These are phyloP conservation scores for Epirrita christyi DNA, from an alignment of 2,888 invertebrate genomes.

Conservation along the genomic window DNA sequence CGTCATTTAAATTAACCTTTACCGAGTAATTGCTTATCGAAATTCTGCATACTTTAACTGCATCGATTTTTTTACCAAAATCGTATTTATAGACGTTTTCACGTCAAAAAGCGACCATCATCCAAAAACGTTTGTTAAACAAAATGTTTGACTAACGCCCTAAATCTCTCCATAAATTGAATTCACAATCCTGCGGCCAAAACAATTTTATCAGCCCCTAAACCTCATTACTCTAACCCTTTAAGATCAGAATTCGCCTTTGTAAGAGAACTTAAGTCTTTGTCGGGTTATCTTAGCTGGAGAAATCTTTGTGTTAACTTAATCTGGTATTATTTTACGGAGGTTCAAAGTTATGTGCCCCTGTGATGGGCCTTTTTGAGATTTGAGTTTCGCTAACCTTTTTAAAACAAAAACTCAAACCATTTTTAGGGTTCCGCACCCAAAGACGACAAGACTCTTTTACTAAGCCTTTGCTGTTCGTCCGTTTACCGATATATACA, in stretches of 20 bases:
- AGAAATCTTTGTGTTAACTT: conserved; percentile 24
- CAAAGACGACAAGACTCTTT: too few species aligned
- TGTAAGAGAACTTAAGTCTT: conserved; percentile 23
- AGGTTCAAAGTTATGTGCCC: conserved; percentile 20
- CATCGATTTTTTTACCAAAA: too few species aligned
- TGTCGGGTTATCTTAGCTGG: conserved; percentile 11
- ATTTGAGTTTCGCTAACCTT: too few species aligned
- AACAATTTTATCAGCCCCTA: conserved; percentile 19
- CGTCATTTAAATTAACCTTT: too few species aligned
- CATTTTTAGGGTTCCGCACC: too few species aligned
- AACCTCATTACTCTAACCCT: conserved; percentile 25
- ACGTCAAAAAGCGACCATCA: too few species aligned
- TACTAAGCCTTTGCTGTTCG: too few species aligned
- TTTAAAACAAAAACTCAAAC: too few species aligned
- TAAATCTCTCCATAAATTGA: conserved; percentile 20
- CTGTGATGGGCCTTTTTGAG: background rate
- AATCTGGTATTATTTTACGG: conserved; percentile 19
- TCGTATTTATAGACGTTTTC: too few species aligned
- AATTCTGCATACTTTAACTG: too few species aligned
- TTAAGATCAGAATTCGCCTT: conserved; percentile 24
- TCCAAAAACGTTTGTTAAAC: background rate
- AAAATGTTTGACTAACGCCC: conserved; percentile 21
- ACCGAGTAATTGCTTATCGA: too few species aligned
- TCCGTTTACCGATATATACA: too few species aligned
- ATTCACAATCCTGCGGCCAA: conserved; percentile 11